Percentiles rank a stretch among this genome's conserved stretches.
Conservation (phyloP, 2,797 vertebrate genomes). For the Protonibea diacanthus region DNA sequence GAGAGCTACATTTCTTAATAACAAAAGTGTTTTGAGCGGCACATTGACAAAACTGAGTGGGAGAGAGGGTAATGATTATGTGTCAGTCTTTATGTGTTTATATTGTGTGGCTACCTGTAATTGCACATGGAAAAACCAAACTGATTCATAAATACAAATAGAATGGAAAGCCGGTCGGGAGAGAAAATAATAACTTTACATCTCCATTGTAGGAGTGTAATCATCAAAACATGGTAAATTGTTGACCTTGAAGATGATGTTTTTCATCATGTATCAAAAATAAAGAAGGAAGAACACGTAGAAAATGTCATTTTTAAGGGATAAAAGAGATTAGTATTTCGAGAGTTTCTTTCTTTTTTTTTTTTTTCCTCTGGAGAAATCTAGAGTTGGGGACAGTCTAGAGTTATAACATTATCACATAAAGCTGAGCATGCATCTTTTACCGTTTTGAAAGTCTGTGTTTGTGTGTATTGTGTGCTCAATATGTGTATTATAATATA, state of each 20-base stretch:
- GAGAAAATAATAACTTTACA: neutral
- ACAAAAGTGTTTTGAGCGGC: neutral
- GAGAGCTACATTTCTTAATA: neutral
- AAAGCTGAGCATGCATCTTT: conserved; percentile 76
- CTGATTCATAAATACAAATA: neutral
- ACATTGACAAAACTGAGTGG: conserved; percentile 6
- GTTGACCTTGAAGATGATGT: conserved; percentile 6
- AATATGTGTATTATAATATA: neutral
- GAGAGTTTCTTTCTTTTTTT: conserved; percentile 57
- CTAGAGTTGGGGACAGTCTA: conserved; percentile 54
- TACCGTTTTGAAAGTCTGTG: conserved; percentile 52
- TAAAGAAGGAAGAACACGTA: conserved; percentile 7
- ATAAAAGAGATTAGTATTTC: conserved; percentile 30
- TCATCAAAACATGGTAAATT: conserved; percentile 10
- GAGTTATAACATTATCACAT: conserved; percentile 74
- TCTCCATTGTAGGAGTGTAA: conserved; percentile 18
- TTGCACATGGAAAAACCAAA: neutral
- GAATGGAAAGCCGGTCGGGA: neutral
- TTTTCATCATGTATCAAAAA: conserved; percentile 47
- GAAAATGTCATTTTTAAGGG: conserved; percentile 40
- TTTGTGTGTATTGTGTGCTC: neutral
- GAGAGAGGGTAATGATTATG: neutral
- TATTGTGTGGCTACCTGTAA: neutral
- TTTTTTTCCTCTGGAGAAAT: conserved; percentile 73
- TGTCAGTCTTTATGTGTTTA: neutral